phyloP scores from a whole-genome alignment of 2,797 vertebrate genomes.

The Xiphophorus birchmanni region DNA sequence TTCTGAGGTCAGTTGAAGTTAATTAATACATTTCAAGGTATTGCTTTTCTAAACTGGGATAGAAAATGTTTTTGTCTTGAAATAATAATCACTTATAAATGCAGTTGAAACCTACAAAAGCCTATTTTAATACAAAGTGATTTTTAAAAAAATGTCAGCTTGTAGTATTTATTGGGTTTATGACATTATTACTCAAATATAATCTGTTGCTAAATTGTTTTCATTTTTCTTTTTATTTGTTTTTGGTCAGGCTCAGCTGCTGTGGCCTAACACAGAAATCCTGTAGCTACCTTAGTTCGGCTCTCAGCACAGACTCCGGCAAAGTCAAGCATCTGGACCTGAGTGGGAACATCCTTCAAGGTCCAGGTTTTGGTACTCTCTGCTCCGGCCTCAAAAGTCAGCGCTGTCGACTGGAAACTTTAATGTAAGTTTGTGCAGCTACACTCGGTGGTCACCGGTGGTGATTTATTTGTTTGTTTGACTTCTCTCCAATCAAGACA shows the following conservation, averaged over 20 bases:
- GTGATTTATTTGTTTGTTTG: background rate
- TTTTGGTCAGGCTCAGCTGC: slow-evolving; percentile 31
- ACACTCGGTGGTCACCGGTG: background rate
- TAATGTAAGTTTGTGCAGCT: slow-evolving; percentile 22
- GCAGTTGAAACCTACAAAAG: background rate
- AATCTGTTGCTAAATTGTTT: background rate
- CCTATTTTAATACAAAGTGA: background rate
- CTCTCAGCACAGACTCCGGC: slow-evolving; percentile 25
- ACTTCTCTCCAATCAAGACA: background rate
- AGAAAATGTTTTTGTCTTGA: background rate
- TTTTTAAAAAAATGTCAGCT: background rate
- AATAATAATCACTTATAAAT: background rate
- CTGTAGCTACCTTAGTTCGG: slow-evolving; percentile 32
- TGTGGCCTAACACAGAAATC: slow-evolving; percentile 47
- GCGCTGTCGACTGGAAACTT: slow-evolving; percentile 37
- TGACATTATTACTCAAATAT: background rate
- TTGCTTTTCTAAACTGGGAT: background rate
- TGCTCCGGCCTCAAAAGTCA: slow-evolving; percentile 31
- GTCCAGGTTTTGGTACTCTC: slow-evolving; percentile 31
- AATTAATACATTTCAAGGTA: background rate
- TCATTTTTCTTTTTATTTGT: background rate
- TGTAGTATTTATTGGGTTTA: background rate
- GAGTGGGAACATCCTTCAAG: slow-evolving; percentile 42
- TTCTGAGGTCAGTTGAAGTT: slow-evolving; percentile 32
- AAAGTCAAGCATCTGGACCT: slow-evolving; percentile 43